Conservation (phyloP, 2,888 invertebrate species). For the Arctia plantaginis region DNA sequence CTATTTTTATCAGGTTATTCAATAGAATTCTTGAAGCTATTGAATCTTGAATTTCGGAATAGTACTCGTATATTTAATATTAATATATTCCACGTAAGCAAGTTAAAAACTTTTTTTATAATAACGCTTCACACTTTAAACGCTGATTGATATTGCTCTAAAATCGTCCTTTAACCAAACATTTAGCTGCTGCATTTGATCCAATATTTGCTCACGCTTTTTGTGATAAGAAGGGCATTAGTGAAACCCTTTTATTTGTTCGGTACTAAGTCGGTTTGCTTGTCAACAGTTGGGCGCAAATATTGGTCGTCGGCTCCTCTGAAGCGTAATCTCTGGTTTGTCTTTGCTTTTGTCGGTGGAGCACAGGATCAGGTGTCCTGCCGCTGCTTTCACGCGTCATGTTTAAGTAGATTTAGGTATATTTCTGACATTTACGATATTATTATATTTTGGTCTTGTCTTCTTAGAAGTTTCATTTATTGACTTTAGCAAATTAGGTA, state of each 20-base stretch:
- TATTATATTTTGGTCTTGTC: constrained; percentile 9
- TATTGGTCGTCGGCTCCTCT: constrained; percentile 82
- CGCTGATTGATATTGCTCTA: constrained; percentile 32
- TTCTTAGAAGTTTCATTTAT: neutral
- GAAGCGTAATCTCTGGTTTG: constrained; percentile 71
- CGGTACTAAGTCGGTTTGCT: constrained; percentile 83
- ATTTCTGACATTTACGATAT: constrained; percentile 15
- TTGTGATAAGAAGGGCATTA: constrained; percentile 86
- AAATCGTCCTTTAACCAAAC: constrained; percentile 36
- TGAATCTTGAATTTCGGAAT: too few species aligned
- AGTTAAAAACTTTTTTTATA: neutral
- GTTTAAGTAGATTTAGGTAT: constrained; percentile 33
- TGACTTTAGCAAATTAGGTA: neutral
- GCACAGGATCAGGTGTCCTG: constrained; percentile 28
- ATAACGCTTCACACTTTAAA: constrained; percentile 28
- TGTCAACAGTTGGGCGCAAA: constrained; percentile 79
- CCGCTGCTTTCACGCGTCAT: constrained; percentile 47
- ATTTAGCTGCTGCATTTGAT: constrained; percentile 63
- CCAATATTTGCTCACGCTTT: constrained; percentile 80
- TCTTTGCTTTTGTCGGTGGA: constrained; percentile 39
- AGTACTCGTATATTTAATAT: too few species aligned
- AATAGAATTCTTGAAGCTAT: too few species aligned
- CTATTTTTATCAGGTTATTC: too few species aligned
- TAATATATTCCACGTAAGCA: neutral
- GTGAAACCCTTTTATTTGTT: constrained; percentile 84